phyloP scores from a whole-genome alignment of 2,113 vertebrate species.

The Notothenia coriiceps region DNA sequence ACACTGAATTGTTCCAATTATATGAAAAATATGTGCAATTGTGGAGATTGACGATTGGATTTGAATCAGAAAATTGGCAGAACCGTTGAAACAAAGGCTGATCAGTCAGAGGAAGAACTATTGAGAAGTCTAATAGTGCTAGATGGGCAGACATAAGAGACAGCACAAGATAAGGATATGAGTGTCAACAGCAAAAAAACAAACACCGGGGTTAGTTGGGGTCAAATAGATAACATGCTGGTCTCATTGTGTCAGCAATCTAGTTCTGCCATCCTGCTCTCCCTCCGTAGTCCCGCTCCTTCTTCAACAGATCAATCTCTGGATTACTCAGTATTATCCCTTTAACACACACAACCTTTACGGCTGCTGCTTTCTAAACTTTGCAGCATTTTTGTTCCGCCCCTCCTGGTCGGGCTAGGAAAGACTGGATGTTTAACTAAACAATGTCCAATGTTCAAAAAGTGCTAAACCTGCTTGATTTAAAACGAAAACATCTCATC shows the following conservation, averaged over 20 bases:
- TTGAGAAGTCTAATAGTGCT: conserved; percentile 22
- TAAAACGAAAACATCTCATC: too few species aligned
- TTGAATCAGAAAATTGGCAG: conserved; percentile 11
- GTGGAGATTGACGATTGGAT: background rate
- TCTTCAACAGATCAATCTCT: conserved; percentile 40
- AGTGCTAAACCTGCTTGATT: background rate
- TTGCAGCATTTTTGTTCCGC: conserved; percentile 11
- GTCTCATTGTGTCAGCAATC: conserved; percentile 61
- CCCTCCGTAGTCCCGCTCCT: background rate
- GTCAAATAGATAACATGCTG: conserved; percentile 62
- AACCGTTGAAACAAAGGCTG: conserved; percentile 17
- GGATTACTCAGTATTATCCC: conserved; percentile 41
- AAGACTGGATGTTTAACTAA: background rate
- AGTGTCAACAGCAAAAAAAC: conserved; percentile 50
- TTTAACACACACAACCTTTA: conserved; percentile 27
- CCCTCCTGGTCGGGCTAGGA: background rate
- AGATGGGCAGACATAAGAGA: conserved; percentile 35
- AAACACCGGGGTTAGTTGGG: conserved; percentile 59
- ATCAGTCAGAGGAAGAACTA: background rate
- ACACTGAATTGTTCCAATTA: background rate
- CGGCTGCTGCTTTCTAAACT: conserved; percentile 23
- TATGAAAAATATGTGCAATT: conserved; percentile 17
- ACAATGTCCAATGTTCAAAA: background rate
- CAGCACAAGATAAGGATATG: conserved; percentile 54
- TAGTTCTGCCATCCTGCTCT: conserved; percentile 41